Percentiles rank a stretch among this genome's conserved stretches.
Conservation (phyloP, 2,888 invertebrate species). For the Cordilura impudica region DNA sequence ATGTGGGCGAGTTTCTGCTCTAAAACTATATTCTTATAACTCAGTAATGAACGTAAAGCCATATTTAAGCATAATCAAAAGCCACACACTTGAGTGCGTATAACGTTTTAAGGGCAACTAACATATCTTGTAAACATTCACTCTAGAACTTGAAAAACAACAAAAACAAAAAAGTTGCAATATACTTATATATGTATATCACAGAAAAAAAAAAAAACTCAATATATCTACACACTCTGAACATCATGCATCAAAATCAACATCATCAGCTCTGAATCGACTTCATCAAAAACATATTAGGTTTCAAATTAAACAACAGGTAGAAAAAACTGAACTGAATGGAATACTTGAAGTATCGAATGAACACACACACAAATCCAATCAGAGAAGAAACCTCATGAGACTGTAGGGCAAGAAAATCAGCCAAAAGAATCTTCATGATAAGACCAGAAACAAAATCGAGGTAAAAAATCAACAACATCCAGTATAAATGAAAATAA, state of each 20-base stretch:
- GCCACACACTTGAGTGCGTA: background rate
- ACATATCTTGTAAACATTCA: background rate
- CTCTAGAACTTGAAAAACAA: background rate
- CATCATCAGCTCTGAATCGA: slow-evolving; percentile 60
- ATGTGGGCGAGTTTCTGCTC: background rate
- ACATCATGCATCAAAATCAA: slow-evolving; percentile 40
- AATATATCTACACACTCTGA: background rate
- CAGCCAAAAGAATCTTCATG: slow-evolving; percentile 39
- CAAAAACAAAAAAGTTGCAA: background rate
- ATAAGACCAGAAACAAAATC: background rate
- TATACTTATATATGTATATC: background rate
- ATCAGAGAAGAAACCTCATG: slow-evolving; percentile 18
- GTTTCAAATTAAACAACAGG: slow-evolving; percentile 64
- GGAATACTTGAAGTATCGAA: slow-evolving; percentile 25
- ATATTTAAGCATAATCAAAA: background rate
- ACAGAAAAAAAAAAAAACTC: background rate
- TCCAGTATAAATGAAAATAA: background rate
- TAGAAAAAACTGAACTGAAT: slow-evolving; percentile 40
- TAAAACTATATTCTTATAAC: slow-evolving; percentile 7
- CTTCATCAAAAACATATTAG: slow-evolving; percentile 66
- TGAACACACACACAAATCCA: background rate
- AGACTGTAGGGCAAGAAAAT: slow-evolving; percentile 34
- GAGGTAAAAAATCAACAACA: background rate
- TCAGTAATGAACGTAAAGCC: background rate
- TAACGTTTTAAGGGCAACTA: slow-evolving; percentile 5